These are phyloP conservation scores for Panonychus citri DNA, from an alignment of 1,140 invertebrate species.

Conservation along the genomic window DNA sequence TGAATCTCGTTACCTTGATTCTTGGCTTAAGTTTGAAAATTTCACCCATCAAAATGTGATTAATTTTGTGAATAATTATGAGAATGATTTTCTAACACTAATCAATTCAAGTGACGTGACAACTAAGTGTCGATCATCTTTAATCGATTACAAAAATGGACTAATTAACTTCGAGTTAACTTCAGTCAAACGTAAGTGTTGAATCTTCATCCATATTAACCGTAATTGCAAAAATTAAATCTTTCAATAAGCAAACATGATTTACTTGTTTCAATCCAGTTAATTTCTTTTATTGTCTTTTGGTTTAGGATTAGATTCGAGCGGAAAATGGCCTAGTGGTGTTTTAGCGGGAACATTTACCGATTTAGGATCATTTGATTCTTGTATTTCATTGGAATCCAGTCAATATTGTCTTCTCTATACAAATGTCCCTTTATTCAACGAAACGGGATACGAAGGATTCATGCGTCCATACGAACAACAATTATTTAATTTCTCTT, in stretches of 20 bases:
- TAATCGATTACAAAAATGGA: not conserved
- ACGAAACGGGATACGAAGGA: not conserved
- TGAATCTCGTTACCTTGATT: too few relatives aligned
- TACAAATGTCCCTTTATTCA: not conserved
- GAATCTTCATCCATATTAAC: not conserved
- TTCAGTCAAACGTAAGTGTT: not conserved
- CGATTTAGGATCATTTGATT: constrained; percentile 13
- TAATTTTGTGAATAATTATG: not conserved
- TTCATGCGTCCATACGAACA: not conserved
- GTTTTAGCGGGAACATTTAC: constrained; percentile 12
- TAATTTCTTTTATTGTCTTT: not conserved
- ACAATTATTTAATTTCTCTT: not conserved
- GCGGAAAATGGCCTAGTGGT: constrained; percentile 10
- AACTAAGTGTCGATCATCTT: not conserved
- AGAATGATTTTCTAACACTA: not conserved
- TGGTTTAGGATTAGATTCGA: constrained; percentile 11
- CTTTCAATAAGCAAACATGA: not conserved
- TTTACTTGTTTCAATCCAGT: not conserved
- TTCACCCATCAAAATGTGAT: not conserved
- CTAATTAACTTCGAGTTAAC: not conserved
- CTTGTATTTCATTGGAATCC: constrained; percentile 9
- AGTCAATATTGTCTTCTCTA: not conserved
- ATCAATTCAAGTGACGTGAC: not conserved
- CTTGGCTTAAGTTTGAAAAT: not conserved
- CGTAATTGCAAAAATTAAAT: not conserved